Base-by-base conservation (phyloP, 1,140 invertebrate genomes). In the Lepidurus arcticus region DNA sequence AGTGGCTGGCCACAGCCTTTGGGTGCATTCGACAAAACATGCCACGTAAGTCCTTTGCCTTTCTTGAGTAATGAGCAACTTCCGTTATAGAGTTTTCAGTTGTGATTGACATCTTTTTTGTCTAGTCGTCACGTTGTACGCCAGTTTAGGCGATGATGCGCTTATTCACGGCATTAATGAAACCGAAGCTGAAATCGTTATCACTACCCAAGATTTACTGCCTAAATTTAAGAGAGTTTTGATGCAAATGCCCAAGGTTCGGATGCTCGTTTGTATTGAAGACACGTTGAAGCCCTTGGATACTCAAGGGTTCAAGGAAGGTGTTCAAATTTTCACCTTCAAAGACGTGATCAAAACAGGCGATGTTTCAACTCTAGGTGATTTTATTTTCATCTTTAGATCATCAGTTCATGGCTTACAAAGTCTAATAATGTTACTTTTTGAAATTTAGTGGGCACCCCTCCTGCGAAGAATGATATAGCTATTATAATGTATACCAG, bases 401-500 rank as follows among this genome's bases (percentile, higher is more conserved):
- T 42, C 85, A 44, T 82, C 82, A 26, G 85, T 84, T 47, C 75
- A 21, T 2, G 16, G 6, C 1, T 65, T 65, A 13, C 13, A 53
- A 4, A 42, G 43, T 78, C 26, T 75, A 4, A 65, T 21, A 53
- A 44, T 65, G 13, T 44, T 16, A 24, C 9, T 77, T 73, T 73
- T 74, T 79, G 82, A 4, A 34, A 4, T 81, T 84, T 10, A 81
- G 88, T 87, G 53, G 83, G 85, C 10, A 84, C 86, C 13, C 86
- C 88, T 13, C 93, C 93, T 13, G 87, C 87, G 24, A 83, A 88
- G 1, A 86, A 90, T 8, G 95, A 98, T 82, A 91, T 90, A 16
- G 95, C 95, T 24, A 95, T 98, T 81, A 93, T 98, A 73, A 98
- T 98, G 95, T 98, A 98, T 86, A 98, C 96, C 0, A 95, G 93